Percentiles rank a stretch among this genome's conserved stretches.
These are phyloP conservation scores for Acanthiza pusilla DNA, from an alignment of 2,797 vertebrate genomes.

Conservation along the genomic window DNA sequence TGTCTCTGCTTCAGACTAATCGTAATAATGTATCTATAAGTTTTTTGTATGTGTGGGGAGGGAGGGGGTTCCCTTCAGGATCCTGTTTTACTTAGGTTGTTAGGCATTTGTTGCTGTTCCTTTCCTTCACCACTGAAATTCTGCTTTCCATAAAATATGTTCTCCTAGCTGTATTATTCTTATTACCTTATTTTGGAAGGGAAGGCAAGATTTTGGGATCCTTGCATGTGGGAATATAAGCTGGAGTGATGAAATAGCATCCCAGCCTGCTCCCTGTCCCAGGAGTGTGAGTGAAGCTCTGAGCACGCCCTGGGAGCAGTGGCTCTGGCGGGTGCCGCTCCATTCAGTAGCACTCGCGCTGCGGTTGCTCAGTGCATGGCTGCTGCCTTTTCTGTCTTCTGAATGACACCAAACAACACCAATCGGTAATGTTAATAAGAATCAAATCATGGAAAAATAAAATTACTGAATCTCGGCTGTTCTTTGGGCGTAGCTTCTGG, in stretches of 20 bases:
- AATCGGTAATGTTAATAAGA: not conserved
- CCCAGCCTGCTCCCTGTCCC: not conserved
- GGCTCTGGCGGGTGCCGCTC: not conserved
- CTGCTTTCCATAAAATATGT: not conserved
- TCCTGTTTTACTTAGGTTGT: not conserved
- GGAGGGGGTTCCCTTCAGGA: not conserved
- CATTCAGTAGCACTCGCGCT: rapidly evolving
- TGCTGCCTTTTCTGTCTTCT: not conserved
- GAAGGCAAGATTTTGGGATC: not conserved
- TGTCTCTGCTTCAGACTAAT: not conserved
- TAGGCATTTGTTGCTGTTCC: not conserved
- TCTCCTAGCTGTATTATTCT: not conserved
- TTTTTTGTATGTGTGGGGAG: not conserved
- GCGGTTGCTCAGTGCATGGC: rapidly evolving
- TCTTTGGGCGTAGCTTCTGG: not conserved
- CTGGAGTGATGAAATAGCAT: not conserved
- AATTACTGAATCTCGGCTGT: not conserved
- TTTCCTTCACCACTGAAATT: not conserved
- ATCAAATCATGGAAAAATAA: not conserved
- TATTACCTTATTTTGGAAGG: not conserved
- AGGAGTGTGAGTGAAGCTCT: not conserved
- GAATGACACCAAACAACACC: rapidly evolving
- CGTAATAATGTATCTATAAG: not conserved
- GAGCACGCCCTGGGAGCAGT: not conserved
- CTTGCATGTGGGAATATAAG: not conserved